A percentile compares a stretch with the other conserved stretches of the same genome.
phyloP scores from a whole-genome alignment of 2,888 invertebrate species.

The Ferrisia virgata region DNA sequence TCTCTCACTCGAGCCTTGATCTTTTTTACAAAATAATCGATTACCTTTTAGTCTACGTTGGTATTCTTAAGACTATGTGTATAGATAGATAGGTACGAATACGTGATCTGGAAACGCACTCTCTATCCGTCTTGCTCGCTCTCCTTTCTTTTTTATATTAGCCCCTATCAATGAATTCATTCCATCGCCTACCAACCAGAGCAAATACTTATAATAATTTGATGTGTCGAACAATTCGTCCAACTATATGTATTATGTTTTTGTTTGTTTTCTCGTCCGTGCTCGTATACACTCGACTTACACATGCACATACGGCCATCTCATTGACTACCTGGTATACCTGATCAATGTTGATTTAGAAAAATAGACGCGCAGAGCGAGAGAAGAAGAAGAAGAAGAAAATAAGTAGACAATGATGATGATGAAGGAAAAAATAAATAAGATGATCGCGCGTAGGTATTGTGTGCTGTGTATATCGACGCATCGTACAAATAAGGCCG shows the following conservation, averaged over 20 bases:
- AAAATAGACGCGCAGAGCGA: too few relatives aligned
- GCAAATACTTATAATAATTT: not conserved
- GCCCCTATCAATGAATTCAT: conserved; percentile 39
- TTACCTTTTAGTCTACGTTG: conserved; percentile 42
- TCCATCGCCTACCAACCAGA: too few relatives aligned
- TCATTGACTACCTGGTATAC: conserved; percentile 45
- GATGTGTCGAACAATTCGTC: not conserved
- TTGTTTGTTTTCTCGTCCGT: not conserved
- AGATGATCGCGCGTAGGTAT: not conserved
- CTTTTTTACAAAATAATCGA: conserved; percentile 17
- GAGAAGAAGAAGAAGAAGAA: too few relatives aligned
- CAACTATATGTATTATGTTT: conserved; percentile 11
- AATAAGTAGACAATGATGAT: not conserved
- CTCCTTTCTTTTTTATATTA: not conserved
- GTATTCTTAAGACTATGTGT: too few relatives aligned
- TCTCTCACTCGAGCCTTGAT: not conserved
- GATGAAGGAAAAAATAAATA: not conserved
- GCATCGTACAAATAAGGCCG: not conserved
- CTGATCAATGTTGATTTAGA: conserved; percentile 34
- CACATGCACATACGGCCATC: too few relatives aligned
- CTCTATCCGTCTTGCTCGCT: not conserved
- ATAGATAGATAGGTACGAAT: not conserved
- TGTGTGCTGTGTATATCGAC: not conserved
- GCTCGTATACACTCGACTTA: not conserved
- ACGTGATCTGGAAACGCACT: conserved; percentile 38